Evolutionary conservation across 2,888 invertebrate genomes (phyloP), one percentile per base, ranked within the genome.

Genomic region (Drosophila paracracens): DNA sequence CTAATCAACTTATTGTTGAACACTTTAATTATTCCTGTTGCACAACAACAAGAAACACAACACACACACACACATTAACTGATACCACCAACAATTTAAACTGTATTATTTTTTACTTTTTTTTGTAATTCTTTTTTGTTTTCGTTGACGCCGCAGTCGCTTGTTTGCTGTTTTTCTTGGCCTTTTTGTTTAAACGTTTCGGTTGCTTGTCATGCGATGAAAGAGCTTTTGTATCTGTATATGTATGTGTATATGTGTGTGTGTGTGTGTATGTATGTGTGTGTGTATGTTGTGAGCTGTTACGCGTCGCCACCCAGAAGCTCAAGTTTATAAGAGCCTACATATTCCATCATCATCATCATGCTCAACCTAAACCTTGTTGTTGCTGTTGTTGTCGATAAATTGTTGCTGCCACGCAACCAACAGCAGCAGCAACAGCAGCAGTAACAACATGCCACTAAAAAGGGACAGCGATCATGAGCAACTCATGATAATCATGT

Each of bases 291-390:
- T 83, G 75, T 72, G 82, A 77, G 78, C 77, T 91, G 91, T 88
- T 90, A 87, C 83, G 85, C 82, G 79, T 88, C 82, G 91, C 92
- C 91, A 91, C 91, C 91, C 91, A 92, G 91, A 92, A 91, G 90
- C 90, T 86, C 82, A 81, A 87, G 83, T 80, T 87, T 84, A 89
- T 85, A 91, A 82, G 84, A 83, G 88, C 83, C 88, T 75, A 75
- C 87, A 79, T 86, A 90, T 88, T 85, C 89, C 90, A 86, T 81
- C 87, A 83, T 83, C 81, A 85, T 89, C 89, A 62, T 70, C 70
- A 46, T 46, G 36, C 33, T 46, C 60, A 51, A 35, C 50, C 25
- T 57, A 46, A 33, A 43, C 31, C 27, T 61, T 62, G 62, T 54
- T 43, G 53, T 48, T 53, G 38, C 40, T 53, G 59, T 33, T 51